Conservation (phyloP, 2,797 vertebrate species). For the Gymnoscopelus braueri region DNA sequence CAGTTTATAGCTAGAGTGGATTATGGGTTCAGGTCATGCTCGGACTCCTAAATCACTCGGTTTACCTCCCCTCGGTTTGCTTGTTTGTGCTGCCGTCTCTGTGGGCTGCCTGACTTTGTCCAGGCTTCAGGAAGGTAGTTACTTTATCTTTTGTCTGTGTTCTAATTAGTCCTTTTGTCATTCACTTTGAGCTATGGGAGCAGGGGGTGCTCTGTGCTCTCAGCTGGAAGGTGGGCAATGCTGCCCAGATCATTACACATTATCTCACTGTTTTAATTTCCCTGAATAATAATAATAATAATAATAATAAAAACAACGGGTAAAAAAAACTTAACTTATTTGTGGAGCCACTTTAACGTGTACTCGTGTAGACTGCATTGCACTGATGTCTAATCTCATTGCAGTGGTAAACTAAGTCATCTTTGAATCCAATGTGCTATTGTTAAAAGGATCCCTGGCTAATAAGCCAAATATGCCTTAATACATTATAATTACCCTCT, state of each 20-base stretch:
- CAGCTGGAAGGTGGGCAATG: neutral
- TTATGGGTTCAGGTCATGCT: conserved; percentile 36
- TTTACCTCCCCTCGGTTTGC: conserved; percentile 43
- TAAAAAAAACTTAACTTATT: too few relatives aligned
- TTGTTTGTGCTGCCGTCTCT: conserved; percentile 38
- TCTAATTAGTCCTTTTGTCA: conserved; percentile 24
- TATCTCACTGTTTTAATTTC: neutral
- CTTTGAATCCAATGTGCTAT: conserved; percentile 2
- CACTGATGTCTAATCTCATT: neutral
- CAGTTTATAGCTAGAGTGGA: conserved; percentile 52
- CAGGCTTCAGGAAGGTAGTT: conserved; percentile 18
- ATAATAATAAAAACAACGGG: too few relatives aligned
- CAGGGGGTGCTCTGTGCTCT: conserved; percentile 12
- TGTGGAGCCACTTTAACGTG: neutral
- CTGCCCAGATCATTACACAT: neutral
- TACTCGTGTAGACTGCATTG: neutral
- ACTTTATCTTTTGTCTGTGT: conserved; percentile 4
- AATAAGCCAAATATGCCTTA: too few relatives aligned
- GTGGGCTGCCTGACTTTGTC: conserved; percentile 31
- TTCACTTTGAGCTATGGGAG: conserved; percentile 5
- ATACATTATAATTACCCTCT: too few relatives aligned
- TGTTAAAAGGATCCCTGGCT: neutral
- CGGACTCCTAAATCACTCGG: conserved; percentile 10
- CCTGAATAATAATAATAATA: too few relatives aligned
- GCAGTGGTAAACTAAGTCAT: neutral